Conservation (phyloP, 2,113 vertebrate genomes). For the Heloderma charlesbogerti region DNA sequence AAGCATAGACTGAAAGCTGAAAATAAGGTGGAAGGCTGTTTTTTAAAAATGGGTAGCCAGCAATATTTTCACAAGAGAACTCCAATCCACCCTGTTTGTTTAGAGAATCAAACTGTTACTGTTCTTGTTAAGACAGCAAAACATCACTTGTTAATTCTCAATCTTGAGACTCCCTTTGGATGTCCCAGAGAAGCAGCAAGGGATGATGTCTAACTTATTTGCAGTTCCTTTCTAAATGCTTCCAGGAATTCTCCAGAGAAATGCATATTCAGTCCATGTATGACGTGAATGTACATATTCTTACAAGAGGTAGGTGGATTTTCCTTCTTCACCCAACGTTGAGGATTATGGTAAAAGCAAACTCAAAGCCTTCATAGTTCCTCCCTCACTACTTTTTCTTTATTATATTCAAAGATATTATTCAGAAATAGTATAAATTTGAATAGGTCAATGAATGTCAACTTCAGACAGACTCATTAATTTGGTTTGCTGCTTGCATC, state of each 20-base stretch:
- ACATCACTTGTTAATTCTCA: constrained; percentile 12
- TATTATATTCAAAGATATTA: no score
- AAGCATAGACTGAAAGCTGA: constrained; percentile 46
- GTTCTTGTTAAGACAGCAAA: constrained; percentile 52
- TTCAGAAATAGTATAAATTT: neutral
- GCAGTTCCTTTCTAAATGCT: neutral
- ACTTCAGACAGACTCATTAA: constrained; percentile 46
- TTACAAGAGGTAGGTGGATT: neutral
- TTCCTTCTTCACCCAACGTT: neutral
- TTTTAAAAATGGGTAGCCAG: neutral
- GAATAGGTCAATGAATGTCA: neutral
- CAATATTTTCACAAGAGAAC: constrained; percentile 52
- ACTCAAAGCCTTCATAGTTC: neutral
- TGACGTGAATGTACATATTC: neutral
- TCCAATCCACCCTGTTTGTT: constrained; percentile 41
- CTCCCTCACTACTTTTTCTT: neutral
- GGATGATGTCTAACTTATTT: neutral
- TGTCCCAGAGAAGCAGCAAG: constrained; percentile 31
- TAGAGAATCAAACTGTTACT: constrained; percentile 62
- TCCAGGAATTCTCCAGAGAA: neutral
- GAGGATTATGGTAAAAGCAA: neutral
- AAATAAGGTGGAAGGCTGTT: constrained; percentile 63
- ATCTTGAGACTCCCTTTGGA: constrained; percentile 46
- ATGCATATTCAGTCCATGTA: neutral
- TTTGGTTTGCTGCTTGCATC: constrained; percentile 37